Base-by-base conservation (phyloP, 2,113 vertebrate species). In the Phylloscopus trochilus region DNA sequence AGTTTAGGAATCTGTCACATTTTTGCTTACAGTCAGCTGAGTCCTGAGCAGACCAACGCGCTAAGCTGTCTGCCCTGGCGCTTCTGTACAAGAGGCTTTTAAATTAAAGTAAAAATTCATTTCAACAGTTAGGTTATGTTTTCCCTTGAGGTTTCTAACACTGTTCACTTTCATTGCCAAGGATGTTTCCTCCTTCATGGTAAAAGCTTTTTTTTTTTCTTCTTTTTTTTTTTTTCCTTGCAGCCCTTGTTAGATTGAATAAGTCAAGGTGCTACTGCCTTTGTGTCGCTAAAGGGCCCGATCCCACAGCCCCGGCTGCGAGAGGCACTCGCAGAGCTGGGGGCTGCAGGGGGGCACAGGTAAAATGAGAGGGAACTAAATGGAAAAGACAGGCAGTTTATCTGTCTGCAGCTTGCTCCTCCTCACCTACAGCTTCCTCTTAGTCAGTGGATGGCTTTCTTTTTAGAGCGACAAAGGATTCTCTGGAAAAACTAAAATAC, bases 101-200 rank as follows among this genome's bases (percentile, higher is more conserved):
- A 94, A 95, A 95, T 94, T 92, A 85, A 92, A 95, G 87, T 14
- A 95, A 96, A 96, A 96, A 92, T 85, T 94, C 87, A 95, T 85
- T 94, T 80, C 41, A 96, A 85, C 93, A 92, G 70, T 6, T 9
- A 90, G 87, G 90, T 83, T 93, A 74, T 70, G 63, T 92, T 94
- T 95, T 87, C 92, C 96, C 96, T 87, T 92, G 96, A 96, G 96
- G 66, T 96, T 95, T 93, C 87, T 93, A 91, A 73, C 92, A 77
- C 60, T 74, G 78, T 84, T 96, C 53, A 8, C 70, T 90, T 88
- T 85, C 70, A 70, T 79, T 64, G 81, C 84, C 39, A 73, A 59
- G 70, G 81, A 83, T 60, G 74, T 94, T 95, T 92, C 75, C 0
- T 10, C 78, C 53, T 91, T 85, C 75, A 55, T 1, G 33, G 64